These are phyloP conservation scores for Eulithis prunata DNA, from an alignment of 2,888 invertebrate species.

Conservation along the genomic window DNA sequence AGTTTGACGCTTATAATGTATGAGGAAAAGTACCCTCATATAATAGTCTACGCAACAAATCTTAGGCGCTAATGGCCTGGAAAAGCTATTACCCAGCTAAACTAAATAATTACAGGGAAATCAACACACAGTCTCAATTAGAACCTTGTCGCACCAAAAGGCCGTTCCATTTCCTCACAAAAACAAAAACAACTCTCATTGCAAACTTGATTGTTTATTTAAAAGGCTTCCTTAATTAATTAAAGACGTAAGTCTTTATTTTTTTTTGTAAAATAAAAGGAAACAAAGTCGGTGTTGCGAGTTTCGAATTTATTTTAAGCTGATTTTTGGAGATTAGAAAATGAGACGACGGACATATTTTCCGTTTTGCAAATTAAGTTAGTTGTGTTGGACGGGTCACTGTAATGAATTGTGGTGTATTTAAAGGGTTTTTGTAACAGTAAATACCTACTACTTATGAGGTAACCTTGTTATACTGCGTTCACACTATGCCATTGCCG, in stretches of 20 bases:
- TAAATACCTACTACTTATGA: neutral
- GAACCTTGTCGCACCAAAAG: slow-evolving; percentile 44
- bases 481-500: too few relatives aligned
- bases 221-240: slow-evolving; percentile 62
- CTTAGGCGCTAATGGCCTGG: slow-evolving; percentile 39
- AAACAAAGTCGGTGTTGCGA: slow-evolving; percentile 54
- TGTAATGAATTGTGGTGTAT: slow-evolving; percentile 36
- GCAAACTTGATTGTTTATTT: slow-evolving; percentile 60
- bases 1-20: too few relatives aligned
- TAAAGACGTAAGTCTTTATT: slow-evolving; percentile 60
- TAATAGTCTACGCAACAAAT: slow-evolving; percentile 39
- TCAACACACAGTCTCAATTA: slow-evolving; percentile 50
- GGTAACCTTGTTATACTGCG: too few relatives aligned
- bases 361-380: slow-evolving; percentile 49
- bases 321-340: slow-evolving; percentile 60
- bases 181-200: slow-evolving; percentile 56
- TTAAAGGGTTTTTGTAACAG: slow-evolving; percentile 19
- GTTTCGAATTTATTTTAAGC: slow-evolving; percentile 61
- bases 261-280: slow-evolving; percentile 57
- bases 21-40: too few relatives aligned
- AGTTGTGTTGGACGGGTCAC: slow-evolving; percentile 33
- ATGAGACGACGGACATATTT: slow-evolving; percentile 48
- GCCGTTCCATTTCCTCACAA: slow-evolving; percentile 39
- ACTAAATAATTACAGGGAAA: slow-evolving; percentile 43
- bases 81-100: slow-evolving; percentile 42